A percentile compares a stretch with the other conserved stretches of the same genome.
Conservation (phyloP, 2,797 vertebrate species). For the Acanthiza pusilla region DNA sequence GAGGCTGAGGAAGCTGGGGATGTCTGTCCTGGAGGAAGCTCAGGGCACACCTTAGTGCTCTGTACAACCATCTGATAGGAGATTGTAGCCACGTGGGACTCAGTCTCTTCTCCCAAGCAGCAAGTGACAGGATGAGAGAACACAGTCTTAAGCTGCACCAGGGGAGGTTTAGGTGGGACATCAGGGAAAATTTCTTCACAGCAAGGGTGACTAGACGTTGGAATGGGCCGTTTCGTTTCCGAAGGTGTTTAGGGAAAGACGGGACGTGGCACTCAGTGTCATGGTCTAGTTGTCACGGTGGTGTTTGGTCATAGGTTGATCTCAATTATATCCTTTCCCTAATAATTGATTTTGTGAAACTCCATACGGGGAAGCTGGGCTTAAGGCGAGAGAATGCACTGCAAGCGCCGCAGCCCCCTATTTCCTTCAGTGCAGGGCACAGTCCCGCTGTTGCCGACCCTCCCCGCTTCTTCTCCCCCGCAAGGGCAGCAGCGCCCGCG, state of each 20-base stretch:
- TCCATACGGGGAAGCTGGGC: rapidly evolving
- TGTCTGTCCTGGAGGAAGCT: neutral
- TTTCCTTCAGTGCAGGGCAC: rapidly evolving
- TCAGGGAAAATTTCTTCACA: neutral
- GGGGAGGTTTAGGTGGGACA: neutral
- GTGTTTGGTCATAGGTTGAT: rapidly evolving
- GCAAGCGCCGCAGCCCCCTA: rapidly evolving
- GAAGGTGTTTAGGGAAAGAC: neutral
- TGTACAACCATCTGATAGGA: neutral
- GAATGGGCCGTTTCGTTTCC: neutral
- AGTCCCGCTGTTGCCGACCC: rapidly evolving
- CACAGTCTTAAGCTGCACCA: rapidly evolving
- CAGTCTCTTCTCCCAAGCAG: rapidly evolving
- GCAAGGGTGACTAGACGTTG: too few species aligned
- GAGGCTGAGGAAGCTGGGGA: neutral
- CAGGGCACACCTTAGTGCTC: rapidly evolving
- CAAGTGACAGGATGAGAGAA: neutral
- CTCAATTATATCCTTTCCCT: neutral
- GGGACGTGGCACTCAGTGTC: neutral
- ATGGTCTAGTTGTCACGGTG: too few species aligned
- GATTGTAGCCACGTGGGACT: neutral
- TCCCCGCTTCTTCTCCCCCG: rapidly evolving
- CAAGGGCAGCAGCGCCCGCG: neutral
- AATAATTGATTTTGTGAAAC: neutral
- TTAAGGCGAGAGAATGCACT: rapidly evolving